Conservation (phyloP, 1,140 invertebrate genomes). For the Laodelphax striatellus region DNA sequence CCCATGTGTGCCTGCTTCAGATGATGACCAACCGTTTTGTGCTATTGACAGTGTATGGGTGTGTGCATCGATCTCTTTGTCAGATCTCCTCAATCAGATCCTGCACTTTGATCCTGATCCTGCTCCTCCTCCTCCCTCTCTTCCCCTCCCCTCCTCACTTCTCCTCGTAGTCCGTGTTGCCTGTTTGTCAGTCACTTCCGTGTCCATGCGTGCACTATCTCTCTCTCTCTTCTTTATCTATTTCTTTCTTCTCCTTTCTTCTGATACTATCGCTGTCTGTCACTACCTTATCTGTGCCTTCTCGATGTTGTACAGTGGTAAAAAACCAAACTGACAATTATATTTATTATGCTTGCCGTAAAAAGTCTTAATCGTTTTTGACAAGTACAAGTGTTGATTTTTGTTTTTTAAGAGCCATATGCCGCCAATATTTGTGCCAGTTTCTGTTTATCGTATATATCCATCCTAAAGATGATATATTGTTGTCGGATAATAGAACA, state of each 20-base stretch:
- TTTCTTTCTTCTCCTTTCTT: conserved; percentile 1
- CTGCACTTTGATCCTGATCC: neutral
- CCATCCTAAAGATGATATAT: no score
- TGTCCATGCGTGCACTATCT: conserved; percentile 4
- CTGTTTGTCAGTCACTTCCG: neutral
- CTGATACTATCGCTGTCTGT: conserved; percentile 1
- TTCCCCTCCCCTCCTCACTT: neutral
- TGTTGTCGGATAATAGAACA: conserved; percentile 13
- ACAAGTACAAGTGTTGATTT: no score
- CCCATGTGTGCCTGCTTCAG: no score
- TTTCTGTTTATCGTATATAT: no score
- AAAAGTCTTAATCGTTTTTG: no score
- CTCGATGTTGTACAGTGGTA: neutral
- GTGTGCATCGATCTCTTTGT: no score
- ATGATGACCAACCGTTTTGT: no score
- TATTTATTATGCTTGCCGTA: neutral
- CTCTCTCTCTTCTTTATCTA: neutral
- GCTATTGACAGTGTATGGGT: neutral
- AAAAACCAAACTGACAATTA: neutral
- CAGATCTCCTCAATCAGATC: neutral
- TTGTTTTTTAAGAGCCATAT: neutral
- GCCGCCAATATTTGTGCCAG: neutral
- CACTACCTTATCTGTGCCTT: neutral
- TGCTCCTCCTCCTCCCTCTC: neutral
- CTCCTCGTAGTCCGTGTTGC: neutral